A percentile compares a stretch with the other conserved stretches of the same genome.
Evolutionary conservation across 1,140 invertebrate species (phyloP).

Genomic region (Sycophila sp.): DNA sequence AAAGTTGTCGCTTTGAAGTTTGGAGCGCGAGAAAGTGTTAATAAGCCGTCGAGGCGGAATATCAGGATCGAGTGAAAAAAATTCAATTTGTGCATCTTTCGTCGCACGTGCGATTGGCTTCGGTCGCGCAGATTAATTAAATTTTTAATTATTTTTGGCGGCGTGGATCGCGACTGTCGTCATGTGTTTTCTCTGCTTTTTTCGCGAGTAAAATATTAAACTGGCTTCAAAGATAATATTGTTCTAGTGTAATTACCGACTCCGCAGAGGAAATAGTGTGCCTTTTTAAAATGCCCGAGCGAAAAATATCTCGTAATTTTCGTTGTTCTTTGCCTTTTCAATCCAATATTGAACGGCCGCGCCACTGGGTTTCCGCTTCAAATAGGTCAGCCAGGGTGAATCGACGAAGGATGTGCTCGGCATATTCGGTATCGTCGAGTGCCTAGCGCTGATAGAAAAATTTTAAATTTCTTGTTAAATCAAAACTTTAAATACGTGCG

Average conservation of each 20-base stretch:
- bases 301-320: slow-evolving; percentile 25
- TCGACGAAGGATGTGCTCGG: neutral
- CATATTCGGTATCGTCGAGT: neutral
- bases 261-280: neutral
- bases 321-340: slow-evolving; percentile 34
- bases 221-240: neutral
- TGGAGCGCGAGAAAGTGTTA: no score
- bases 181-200: no score
- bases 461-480: no score
- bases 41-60: neutral
- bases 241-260: neutral
- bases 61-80: no score
- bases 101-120: neutral
- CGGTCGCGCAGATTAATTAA: neutral
- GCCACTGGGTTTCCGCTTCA: slow-evolving; percentile 38
- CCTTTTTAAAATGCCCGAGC: neutral
- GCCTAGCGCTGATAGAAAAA: neutral
- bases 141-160: neutral
- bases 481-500: no score
- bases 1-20: no score
- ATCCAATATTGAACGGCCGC: slow-evolving; percentile 44
- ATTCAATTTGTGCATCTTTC: no score
- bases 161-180: neutral
- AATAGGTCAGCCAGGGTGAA: slow-evolving; percentile 42
- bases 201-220: neutral